phyloP scores from a whole-genome alignment of 2,888 invertebrate genomes.

The Blastobasis lacticolella region DNA sequence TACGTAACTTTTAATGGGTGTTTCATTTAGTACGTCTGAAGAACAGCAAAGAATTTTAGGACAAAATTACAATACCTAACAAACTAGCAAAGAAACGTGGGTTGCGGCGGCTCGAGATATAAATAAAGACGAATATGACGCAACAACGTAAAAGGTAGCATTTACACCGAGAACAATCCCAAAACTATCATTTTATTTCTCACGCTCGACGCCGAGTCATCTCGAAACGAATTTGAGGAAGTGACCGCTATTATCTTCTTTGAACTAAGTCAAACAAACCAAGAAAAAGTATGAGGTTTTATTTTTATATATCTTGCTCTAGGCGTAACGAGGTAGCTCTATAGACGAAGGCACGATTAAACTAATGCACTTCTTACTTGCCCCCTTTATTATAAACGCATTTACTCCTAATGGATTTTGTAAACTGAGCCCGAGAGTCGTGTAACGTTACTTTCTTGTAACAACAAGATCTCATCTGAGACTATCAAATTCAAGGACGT shows the following conservation, averaged over 20 bases:
- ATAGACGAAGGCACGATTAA: slow-evolving; percentile 36
- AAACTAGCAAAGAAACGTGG: too few species aligned
- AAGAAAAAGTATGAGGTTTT: slow-evolving; percentile 27
- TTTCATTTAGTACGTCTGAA: too few species aligned
- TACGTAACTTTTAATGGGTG: too few species aligned
- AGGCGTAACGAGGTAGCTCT: slow-evolving; percentile 45
- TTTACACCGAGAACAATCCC: slow-evolving; percentile 21
- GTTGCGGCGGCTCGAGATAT: neutral
- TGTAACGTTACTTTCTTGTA: too few species aligned
- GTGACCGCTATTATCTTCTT: slow-evolving; percentile 57
- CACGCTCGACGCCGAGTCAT: slow-evolving; percentile 55
- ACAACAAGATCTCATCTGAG: too few species aligned
- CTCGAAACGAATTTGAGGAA: slow-evolving; percentile 63
- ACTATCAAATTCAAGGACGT: too few species aligned
- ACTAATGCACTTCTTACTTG: slow-evolving; percentile 52
- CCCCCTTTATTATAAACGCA: slow-evolving; percentile 57
- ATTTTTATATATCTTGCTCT: neutral
- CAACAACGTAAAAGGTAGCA: neutral
- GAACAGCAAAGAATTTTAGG: too few species aligned
- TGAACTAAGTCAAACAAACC: slow-evolving; percentile 54
- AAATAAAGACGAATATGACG: neutral
- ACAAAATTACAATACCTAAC: too few species aligned
- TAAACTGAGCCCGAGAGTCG: too few species aligned
- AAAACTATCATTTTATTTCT: slow-evolving; percentile 54
- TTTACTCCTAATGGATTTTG: slow-evolving; percentile 41